Evolutionary conservation across 2,113 vertebrate genomes (phyloP).

Genomic region (Piprites chloris): DNA sequence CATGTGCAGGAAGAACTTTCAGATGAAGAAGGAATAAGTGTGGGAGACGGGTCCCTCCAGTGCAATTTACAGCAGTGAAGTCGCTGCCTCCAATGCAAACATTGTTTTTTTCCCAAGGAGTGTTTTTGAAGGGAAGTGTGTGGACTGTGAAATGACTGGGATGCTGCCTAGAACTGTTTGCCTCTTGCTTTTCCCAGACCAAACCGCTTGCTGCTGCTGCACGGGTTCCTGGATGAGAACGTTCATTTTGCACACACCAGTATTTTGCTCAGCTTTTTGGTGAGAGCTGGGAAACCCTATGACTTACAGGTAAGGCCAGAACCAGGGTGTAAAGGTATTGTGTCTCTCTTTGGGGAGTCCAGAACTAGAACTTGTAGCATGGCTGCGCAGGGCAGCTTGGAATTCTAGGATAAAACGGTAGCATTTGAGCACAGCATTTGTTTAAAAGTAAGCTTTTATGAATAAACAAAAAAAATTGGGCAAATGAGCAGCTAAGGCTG

Average conservation of each 20-base stretch:
- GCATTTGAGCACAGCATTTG: neutral
- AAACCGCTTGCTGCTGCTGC: slow-evolving; percentile 79
- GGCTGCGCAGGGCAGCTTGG: neutral
- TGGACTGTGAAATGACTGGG: neutral
- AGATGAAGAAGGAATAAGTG: neutral
- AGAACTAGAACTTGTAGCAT: neutral
- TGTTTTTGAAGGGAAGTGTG: neutral
- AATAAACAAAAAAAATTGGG: neutral
- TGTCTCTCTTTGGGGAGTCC: neutral
- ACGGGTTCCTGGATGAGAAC: slow-evolving; percentile 84
- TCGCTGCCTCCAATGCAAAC: neutral
- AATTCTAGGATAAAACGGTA: neutral
- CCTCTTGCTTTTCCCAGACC: slow-evolving; percentile 69
- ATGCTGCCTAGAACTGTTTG: neutral
- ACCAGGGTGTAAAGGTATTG: neutral
- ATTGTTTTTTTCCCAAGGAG: neutral
- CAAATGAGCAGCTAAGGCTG: neutral
- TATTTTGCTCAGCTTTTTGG: slow-evolving; percentile 83
- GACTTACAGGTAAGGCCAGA: slow-evolving; percentile 78
- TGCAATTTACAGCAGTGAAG: neutral
- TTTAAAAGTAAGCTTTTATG: neutral
- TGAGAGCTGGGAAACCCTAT: slow-evolving; percentile 82
- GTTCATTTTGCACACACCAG: slow-evolving; percentile 86
- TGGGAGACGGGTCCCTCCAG: neutral
- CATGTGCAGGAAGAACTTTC: neutral